Conservation (phyloP, 2,888 invertebrate species). For the Lepidocyrtinus sp. region DNA sequence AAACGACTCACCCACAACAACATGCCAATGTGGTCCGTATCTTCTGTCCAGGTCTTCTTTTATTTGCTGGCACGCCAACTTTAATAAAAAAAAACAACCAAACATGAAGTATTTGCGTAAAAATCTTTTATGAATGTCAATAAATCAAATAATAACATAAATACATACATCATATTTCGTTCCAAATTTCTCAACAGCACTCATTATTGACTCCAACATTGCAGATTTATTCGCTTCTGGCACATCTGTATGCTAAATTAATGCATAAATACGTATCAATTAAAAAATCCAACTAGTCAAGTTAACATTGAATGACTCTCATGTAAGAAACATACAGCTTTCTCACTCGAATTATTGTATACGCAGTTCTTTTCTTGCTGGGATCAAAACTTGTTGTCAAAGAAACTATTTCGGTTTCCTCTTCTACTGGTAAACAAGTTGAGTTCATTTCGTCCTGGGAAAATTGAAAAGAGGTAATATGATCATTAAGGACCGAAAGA, state of each 20-base stretch:
- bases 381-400: constrained; percentile 18
- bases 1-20: constrained; percentile 56
- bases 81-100: background rate
- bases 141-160: background rate
- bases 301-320: background rate
- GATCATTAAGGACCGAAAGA: no score
- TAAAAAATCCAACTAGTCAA: background rate
- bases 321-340: background rate
- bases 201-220: constrained; percentile 66
- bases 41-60: constrained; percentile 61
- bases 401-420: background rate
- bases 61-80: constrained; percentile 57
- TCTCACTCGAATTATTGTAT: constrained; percentile 57
- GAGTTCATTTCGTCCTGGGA: background rate
- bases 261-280: background rate
- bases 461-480: background rate
- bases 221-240: constrained; percentile 66
- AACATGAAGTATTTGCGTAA: no score
- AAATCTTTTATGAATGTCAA: no score
- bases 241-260: constrained; percentile 65
- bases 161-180: constrained; percentile 60
- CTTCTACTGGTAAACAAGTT: constrained; percentile 9
- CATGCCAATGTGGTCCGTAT: constrained; percentile 62
- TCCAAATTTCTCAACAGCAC: constrained; percentile 62
- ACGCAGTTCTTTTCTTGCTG: constrained; percentile 34